Percentiles rank a stretch among this genome's conserved stretches.
Conservation (phyloP, 1,140 invertebrate species). For the Coboldia fuscipes region DNA sequence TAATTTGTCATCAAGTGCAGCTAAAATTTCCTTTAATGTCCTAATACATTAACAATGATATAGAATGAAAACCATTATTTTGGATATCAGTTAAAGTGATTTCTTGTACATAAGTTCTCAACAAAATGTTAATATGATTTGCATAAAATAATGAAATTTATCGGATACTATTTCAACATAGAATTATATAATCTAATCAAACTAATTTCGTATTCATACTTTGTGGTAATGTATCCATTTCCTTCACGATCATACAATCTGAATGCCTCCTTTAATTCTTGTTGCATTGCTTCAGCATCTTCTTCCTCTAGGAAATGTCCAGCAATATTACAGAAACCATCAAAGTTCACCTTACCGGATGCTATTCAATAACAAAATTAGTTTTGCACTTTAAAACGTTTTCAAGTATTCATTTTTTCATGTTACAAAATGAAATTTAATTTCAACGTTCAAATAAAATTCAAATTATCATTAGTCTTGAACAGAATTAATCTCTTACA, state of each 20-base stretch:
- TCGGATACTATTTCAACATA: not conserved
- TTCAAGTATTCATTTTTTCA: too few species aligned
- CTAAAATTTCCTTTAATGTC: constrained; percentile 74
- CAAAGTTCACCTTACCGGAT: constrained; percentile 78
- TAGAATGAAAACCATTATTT: not conserved
- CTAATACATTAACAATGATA: constrained; percentile 14
- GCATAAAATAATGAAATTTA: too few species aligned
- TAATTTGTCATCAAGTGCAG: constrained; percentile 76
- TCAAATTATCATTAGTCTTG: not conserved
- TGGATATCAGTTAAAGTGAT: too few species aligned
- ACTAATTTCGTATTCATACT: not conserved
- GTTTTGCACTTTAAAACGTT: too few species aligned
- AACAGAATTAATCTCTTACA: constrained; percentile 22
- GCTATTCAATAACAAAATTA: constrained; percentile 24
- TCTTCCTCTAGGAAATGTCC: constrained; percentile 78
- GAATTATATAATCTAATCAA: not conserved
- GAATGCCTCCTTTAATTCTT: constrained; percentile 88
- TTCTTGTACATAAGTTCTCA: too few species aligned
- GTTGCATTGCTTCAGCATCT: constrained; percentile 79
- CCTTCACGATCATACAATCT: constrained; percentile 55
- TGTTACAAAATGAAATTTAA: too few species aligned
- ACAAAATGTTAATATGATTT: too few species aligned
- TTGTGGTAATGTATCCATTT: constrained; percentile 82
- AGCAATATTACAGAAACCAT: constrained; percentile 77
- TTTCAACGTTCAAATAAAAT: too few species aligned